Base-by-base conservation (phyloP, 92 coral and sea anemone species). In the Paramuricea clavata region DNA sequence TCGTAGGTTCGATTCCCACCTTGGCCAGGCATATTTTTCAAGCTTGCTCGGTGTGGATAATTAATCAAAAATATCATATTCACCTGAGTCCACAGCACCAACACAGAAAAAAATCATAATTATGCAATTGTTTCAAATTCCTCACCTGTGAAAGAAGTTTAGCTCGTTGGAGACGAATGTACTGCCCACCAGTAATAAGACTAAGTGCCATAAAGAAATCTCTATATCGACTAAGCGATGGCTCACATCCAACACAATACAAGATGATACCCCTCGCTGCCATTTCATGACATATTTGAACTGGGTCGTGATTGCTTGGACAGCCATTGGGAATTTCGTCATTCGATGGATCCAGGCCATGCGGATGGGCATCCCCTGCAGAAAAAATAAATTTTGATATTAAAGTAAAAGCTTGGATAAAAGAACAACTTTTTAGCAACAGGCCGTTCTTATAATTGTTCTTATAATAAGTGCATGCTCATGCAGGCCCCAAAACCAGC, bases 331-430 rank as follows among this genome's bases (percentile, higher is more conserved):
- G 99, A 70, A 96, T 91, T 19, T 91, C 94, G 80, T 96, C 99
- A 30, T 50, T 62, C n/a, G 74, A 32, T 3, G 54, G 5, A 31
- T 88, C 94, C 32, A 96, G 91, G 2, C 99, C 99, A 73, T 96
- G 99, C 2, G 99, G 99, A 25, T 98, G 99, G 16, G 99, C 99
- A 75, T 96, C 99, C 59, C 97, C 99, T 96, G 47, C 16, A 49
- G n/a, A 32, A 39, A 61, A 34, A 6, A 33, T 44, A 60, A 12
- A 19, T n/a, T n/a, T n/a, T n/a, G n/a, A n/a, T n/a, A n/a, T n/a
- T n/a, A n/a, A n/a, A n/a, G n/a, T n/a, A n/a, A n/a, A n/a, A n/a
- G n/a, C n/a, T n/a, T n/a, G n/a, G n/a, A n/a, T n/a, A n/a, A n/a
- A n/a, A n/a, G n/a, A n/a, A n/a, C n/a, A n/a, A n/a, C n/a, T n/a